phyloP scores from a whole-genome alignment of 1,140 invertebrate species.

The Rhyacophila brunnea region DNA sequence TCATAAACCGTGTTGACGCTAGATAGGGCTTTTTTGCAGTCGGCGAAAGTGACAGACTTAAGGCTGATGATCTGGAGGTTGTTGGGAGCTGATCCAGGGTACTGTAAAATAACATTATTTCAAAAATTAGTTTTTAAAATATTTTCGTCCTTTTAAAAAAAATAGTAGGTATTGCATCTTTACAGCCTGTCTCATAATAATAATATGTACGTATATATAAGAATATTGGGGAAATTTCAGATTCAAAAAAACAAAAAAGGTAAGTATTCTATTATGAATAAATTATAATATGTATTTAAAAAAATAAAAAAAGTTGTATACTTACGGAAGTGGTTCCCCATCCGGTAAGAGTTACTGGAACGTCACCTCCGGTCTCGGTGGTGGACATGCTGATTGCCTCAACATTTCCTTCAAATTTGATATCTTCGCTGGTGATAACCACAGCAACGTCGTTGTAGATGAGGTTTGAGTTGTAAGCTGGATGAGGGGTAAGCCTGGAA shows the following conservation, averaged over 20 bases:
- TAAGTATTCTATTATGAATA: no score
- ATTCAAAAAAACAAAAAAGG: no score
- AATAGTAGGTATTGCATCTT: no score
- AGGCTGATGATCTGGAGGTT: slow-evolving; percentile 50
- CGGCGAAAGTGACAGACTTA: slow-evolving; percentile 42
- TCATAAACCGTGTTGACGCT: slow-evolving; percentile 40
- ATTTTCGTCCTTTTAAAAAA: no score
- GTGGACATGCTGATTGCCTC: neutral
- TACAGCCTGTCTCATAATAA: no score
- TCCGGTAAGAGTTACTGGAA: slow-evolving; percentile 51
- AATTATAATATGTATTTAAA: no score
- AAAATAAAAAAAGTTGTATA: neutral
- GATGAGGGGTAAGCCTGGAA: slow-evolving; percentile 48
- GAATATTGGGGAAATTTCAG: no score
- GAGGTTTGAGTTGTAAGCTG: slow-evolving; percentile 46
- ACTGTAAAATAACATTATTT: slow-evolving; percentile 38
- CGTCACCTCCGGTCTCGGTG: slow-evolving; percentile 22
- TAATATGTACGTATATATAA: no score
- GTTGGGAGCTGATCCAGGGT: slow-evolving; percentile 43
- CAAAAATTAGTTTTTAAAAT: no score
- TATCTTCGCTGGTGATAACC: slow-evolving; percentile 2
- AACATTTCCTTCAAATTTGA: neutral
- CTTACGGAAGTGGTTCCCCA: slow-evolving; percentile 54
- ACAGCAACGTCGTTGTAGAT: slow-evolving; percentile 15
- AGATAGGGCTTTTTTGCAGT: slow-evolving; percentile 39